Percentiles rank a stretch among this genome's conserved stretches.
phyloP scores from a whole-genome alignment of 2,113 vertebrate species.

The Leucopternis melanops region DNA sequence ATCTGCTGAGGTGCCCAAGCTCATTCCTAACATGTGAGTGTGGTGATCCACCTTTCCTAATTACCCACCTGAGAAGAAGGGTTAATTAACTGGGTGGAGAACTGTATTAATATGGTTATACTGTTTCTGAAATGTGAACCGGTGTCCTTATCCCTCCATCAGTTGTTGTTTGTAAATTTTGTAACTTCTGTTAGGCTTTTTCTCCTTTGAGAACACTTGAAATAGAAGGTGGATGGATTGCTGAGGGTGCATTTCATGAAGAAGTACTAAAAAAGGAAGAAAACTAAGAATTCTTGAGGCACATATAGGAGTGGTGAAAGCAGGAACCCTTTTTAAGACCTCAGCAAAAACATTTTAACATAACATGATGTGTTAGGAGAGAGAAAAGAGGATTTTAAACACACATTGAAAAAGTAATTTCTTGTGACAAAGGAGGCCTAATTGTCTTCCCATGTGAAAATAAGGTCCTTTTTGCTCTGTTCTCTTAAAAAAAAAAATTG shows the following conservation, averaged over 20 bases:
- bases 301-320: not conserved
- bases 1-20: not conserved
- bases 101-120: not conserved
- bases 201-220: not conserved
- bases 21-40: constrained; percentile 31
- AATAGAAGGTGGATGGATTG: not conserved
- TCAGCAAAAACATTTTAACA: not conserved
- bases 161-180: not conserved
- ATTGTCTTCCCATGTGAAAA: not conserved
- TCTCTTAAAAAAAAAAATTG: not conserved
- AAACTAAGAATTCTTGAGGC: not conserved
- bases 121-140: not conserved
- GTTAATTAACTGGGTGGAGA: constrained; percentile 33
- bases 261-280: not conserved
- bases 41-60: constrained; percentile 25
- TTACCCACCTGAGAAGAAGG: not conserved
- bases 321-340: not conserved
- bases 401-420: not conserved
- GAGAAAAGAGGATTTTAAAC: not conserved
- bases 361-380: not conserved
- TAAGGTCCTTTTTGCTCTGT: not conserved
- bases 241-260: not conserved
- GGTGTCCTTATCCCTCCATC: not conserved
- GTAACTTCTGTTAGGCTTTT: not conserved
- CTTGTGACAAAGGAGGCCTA: not conserved